phyloP scores from a whole-genome alignment of 2,797 vertebrate species.

The Coregonus sp. region DNA sequence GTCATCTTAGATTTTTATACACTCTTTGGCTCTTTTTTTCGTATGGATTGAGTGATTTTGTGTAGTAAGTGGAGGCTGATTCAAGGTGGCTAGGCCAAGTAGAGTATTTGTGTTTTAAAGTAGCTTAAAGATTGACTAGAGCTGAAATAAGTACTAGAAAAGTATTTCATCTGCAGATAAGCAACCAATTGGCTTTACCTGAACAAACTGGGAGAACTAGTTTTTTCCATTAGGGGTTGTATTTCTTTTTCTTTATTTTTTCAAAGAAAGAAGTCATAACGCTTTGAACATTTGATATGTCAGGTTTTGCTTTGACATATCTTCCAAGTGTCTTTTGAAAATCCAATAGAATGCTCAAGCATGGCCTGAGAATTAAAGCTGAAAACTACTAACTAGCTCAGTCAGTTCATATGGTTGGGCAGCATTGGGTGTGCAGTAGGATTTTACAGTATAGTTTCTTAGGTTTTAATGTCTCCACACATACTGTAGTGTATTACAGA shows the following conservation, averaged over 20 bases:
- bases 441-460: slow-evolving; percentile 21
- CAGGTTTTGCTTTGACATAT: slow-evolving; percentile 31
- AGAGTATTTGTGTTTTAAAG: neutral
- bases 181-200: neutral
- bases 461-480: slow-evolving; percentile 3
- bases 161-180: neutral
- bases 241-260: neutral
- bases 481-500: neutral
- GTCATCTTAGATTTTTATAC: neutral
- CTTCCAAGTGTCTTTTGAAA: slow-evolving; percentile 41
- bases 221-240: neutral
- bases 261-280: slow-evolving; percentile 6
- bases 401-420: slow-evolving; percentile 13
- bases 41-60: neutral
- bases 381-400: slow-evolving; percentile 31
- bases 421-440: neutral
- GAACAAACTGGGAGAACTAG: neutral
- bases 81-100: neutral
- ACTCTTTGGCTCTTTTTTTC: neutral
- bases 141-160: neutral
- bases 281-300: slow-evolving; percentile 25
- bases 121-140: neutral
- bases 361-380: slow-evolving; percentile 40
- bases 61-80: neutral
- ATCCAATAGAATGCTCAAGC: slow-evolving; percentile 32